Conservation (phyloP, 2,113 vertebrate genomes). For the Acrocephalus arundinaceus region DNA sequence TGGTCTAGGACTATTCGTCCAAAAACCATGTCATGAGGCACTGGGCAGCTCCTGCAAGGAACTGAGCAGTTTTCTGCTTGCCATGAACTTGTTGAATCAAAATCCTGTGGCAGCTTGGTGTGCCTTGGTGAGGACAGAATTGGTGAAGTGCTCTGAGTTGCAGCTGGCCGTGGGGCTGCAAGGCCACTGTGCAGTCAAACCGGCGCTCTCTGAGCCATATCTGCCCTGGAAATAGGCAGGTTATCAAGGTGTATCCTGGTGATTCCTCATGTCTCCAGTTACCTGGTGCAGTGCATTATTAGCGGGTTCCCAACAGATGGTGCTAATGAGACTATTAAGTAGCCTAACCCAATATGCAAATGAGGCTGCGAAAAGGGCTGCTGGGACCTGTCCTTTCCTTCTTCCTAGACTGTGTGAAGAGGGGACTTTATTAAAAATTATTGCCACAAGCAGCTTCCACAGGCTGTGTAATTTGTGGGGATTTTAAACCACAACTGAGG, state of each 20-base stretch:
- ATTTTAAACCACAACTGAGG: background rate
- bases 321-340: slow-evolving; percentile 57
- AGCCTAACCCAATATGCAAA: slow-evolving; percentile 50
- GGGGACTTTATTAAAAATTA: background rate
- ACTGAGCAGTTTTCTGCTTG: background rate
- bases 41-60: background rate
- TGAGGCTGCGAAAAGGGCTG: background rate
- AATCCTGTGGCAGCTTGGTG: rapidly evolving
- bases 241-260: background rate
- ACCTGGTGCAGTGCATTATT: slow-evolving; percentile 36
- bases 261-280: background rate
- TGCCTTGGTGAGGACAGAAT: background rate
- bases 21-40: background rate
- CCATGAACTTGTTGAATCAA: background rate
- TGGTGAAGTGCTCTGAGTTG: background rate
- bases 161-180: background rate
- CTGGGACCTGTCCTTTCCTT: background rate
- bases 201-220: background rate
- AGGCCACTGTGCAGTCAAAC: background rate
- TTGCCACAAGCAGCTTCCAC: background rate
- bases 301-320: slow-evolving; percentile 49
- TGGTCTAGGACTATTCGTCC: background rate
- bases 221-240: background rate
- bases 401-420: background rate
- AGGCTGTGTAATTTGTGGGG: background rate